Evolutionary conservation across 2,797 vertebrate species (phyloP).

Genomic region (Pangasius sanitwongsei): DNA sequence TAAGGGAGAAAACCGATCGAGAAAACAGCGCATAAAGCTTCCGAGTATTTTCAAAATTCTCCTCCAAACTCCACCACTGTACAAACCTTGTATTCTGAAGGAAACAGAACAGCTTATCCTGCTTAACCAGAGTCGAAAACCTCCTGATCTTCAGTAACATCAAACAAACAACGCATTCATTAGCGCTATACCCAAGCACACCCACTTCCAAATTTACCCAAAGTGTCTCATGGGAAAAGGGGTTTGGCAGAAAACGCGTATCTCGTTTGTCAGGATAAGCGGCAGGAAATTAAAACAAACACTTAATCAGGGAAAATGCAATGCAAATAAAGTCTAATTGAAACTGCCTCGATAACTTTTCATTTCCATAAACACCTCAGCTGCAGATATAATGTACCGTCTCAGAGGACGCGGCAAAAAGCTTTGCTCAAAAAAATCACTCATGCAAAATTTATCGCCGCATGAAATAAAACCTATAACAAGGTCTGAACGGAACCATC

Average conservation of each 20-base stretch:
- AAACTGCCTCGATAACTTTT: not conserved
- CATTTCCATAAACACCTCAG: not conserved
- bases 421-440: not conserved
- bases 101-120: not conserved
- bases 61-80: not conserved
- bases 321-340: slow-evolving; percentile 11
- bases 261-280: not conserved
- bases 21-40: not conserved
- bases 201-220: not conserved
- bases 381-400: not conserved
- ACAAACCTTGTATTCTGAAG: not conserved
- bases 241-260: not conserved
- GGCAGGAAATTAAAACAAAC: not conserved
- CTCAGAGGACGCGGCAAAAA: not conserved
- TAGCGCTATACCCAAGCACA: too few relatives aligned
- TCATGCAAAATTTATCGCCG: not conserved
- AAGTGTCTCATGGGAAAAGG: not conserved
- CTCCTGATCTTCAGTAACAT: not conserved
- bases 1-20: not conserved
- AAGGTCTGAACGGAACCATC: not conserved
- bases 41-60: not conserved
- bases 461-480: not conserved
- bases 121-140: not conserved
- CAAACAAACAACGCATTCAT: not conserved
- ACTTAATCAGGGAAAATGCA: not conserved